These are phyloP conservation scores for Abrostola tripartita DNA, from an alignment of 2,888 invertebrate genomes.

Conservation along the genomic window DNA sequence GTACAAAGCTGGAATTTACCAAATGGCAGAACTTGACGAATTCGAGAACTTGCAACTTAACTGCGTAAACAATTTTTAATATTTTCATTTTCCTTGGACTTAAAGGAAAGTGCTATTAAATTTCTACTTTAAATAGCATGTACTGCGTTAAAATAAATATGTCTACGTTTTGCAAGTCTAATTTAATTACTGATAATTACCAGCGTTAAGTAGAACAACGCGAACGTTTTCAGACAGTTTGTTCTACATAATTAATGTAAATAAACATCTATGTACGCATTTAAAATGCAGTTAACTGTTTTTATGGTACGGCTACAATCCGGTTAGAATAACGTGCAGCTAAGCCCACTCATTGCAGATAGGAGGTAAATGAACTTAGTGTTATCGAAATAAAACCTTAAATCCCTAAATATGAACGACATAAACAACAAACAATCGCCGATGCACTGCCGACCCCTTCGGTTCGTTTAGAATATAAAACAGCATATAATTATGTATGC, in stretches of 20 bases:
- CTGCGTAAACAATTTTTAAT: conserved; percentile 35
- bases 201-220: conserved; percentile 39
- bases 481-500: no score
- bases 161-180: conserved; percentile 56
- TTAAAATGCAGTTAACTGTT: conserved; percentile 9
- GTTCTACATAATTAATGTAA: conserved; percentile 33
- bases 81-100: conserved; percentile 28
- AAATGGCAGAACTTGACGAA: conserved; percentile 38
- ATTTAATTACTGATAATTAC: conserved; percentile 60
- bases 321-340: neutral
- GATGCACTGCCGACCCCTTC: no score
- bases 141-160: conserved; percentile 17
- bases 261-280: conserved; percentile 20
- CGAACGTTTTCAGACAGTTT: conserved; percentile 41
- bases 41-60: conserved; percentile 26
- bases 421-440: no score
- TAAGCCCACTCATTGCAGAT: no score
- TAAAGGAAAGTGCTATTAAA: conserved; percentile 29
- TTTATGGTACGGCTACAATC: conserved; percentile 1
- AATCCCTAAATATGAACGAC: no score
- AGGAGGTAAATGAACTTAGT: no score
- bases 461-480: no score
- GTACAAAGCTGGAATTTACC: conserved; percentile 40
- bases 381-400: no score
- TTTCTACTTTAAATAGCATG: conserved; percentile 21